These are phyloP conservation scores for Tiliacea citrago DNA, from an alignment of 2,888 invertebrate genomes.

Conservation along the genomic window DNA sequence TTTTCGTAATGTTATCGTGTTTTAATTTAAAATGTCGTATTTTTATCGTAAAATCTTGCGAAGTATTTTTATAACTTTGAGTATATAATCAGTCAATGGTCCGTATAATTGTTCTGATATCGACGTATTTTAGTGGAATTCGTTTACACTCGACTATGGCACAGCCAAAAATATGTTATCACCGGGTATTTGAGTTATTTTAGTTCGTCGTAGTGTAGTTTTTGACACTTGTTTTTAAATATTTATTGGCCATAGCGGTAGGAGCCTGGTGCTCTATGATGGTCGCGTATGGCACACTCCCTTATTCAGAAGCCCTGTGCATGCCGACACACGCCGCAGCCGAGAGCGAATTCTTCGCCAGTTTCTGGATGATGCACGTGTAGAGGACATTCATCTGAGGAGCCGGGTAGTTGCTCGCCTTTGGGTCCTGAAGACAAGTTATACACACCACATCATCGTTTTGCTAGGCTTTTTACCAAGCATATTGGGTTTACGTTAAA, in stretches of 20 bases:
- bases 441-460: background rate
- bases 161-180: conserved; percentile 15
- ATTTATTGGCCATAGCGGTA: conserved; percentile 48
- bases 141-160: conserved; percentile 31
- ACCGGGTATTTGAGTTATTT: conserved; percentile 4
- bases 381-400: conserved; percentile 97
- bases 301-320: conserved; percentile 82
- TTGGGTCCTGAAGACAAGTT: conserved; percentile 93
- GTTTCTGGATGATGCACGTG: conserved; percentile 99
- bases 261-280: conserved; percentile 27
- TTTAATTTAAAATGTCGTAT: conserved; percentile 14
- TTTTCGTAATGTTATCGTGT: conserved; percentile 9
- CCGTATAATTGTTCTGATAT: conserved; percentile 20
- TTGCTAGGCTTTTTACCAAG: background rate
- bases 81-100: background rate
- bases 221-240: conserved; percentile 32
- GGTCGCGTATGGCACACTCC: conserved; percentile 31
- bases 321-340: conserved; percentile 99
- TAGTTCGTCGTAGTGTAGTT: conserved; percentile 12
- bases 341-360: conserved; percentile 99
- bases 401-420: conserved; percentile 97
- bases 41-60: conserved; percentile 3
- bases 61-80: background rate
- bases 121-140: conserved; percentile 44
- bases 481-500: background rate